Conservation (phyloP, 2,888 invertebrate genomes). For the Coecobrya sp. region DNA sequence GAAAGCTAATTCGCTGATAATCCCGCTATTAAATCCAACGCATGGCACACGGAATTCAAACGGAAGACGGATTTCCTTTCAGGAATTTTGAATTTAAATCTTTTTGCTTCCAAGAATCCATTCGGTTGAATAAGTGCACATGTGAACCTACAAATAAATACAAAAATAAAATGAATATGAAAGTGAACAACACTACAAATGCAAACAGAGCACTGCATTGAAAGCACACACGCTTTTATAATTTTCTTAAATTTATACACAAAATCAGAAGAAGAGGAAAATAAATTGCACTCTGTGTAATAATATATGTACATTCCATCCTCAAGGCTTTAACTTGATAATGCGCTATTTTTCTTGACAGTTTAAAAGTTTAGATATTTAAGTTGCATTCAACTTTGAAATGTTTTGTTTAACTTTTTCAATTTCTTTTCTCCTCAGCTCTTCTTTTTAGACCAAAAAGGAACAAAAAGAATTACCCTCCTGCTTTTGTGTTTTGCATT, state of each 20-base stretch:
- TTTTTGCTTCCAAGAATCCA: constrained; percentile 57
- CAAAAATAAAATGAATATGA: constrained; percentile 23
- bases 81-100: constrained; percentile 63
- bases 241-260: constrained; percentile 6
- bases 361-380: constrained; percentile 38
- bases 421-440: not conserved
- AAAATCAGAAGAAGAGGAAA: constrained; percentile 8
- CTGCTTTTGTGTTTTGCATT: constrained; percentile 11
- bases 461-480: constrained; percentile 30
- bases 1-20: constrained; percentile 75
- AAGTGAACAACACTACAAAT: not conserved
- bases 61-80: constrained; percentile 75
- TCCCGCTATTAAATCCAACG: constrained; percentile 69
- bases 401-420: constrained; percentile 56
- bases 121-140: constrained; percentile 49
- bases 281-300: not conserved
- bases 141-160: constrained; percentile 17
- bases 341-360: constrained; percentile 9
- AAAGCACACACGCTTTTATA: not conserved
- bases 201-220: not conserved
- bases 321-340: constrained; percentile 18
- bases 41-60: constrained; percentile 68
- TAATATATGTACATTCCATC: not conserved
- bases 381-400: constrained; percentile 54
- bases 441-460: not conserved